Conservation (phyloP, 2,797 vertebrate genomes). For the Enteromius trimaculatus region DNA sequence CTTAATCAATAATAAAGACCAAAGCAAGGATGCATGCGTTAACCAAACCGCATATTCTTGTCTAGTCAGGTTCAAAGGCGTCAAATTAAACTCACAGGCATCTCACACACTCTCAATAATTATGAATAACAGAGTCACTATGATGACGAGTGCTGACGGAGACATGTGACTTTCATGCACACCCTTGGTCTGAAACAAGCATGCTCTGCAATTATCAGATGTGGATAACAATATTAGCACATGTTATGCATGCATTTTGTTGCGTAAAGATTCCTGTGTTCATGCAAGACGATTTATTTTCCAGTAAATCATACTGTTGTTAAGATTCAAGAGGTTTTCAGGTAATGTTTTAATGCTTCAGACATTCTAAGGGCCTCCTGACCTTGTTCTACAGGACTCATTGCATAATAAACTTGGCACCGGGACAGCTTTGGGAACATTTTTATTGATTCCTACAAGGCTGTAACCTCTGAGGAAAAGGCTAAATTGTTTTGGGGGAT, state of each 20-base stretch:
- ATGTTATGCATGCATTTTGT: background rate
- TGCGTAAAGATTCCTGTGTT: background rate
- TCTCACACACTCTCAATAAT: background rate
- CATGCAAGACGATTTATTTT: background rate
- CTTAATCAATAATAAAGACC: background rate
- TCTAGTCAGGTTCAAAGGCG: background rate
- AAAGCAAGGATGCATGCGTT: background rate
- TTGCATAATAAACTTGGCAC: conserved; percentile 15
- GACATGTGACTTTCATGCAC: conserved; percentile 26
- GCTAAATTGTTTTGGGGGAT: conserved; percentile 27
- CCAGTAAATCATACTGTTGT: background rate
- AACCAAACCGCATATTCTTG: background rate
- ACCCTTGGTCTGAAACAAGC: background rate
- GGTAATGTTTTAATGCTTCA: background rate
- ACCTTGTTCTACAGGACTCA: background rate
- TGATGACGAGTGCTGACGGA: background rate
- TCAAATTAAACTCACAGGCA: background rate
- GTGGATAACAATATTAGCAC: background rate
- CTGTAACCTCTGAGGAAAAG: conserved; percentile 34
- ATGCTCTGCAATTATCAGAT: background rate
- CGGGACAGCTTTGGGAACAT: conserved; percentile 23
- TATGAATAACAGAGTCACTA: background rate
- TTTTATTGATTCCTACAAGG: conserved; percentile 56
- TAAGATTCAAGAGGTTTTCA: background rate
- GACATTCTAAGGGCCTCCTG: background rate